Conservation (phyloP, 2,797 vertebrate species). For the Melanotaenia pygmaea region DNA sequence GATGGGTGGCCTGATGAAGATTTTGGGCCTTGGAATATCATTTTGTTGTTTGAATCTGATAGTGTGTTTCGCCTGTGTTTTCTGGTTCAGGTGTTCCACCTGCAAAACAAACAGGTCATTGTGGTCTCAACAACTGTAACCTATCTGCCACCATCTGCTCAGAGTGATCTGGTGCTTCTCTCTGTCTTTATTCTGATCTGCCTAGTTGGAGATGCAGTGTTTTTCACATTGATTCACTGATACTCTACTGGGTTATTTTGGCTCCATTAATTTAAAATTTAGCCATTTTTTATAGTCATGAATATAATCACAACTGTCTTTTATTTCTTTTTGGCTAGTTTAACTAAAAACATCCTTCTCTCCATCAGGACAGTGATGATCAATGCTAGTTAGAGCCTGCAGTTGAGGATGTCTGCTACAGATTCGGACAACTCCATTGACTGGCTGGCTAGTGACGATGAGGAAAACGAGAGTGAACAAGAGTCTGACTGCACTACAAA, state of each 20-base stretch:
- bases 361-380: slow-evolving; percentile 84
- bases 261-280: neutral
- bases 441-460: slow-evolving; percentile 85
- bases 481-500: slow-evolving; percentile 64
- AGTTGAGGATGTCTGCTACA: slow-evolving; percentile 85
- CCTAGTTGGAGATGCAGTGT: slow-evolving; percentile 1
- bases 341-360: slow-evolving; percentile 11
- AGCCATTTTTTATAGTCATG: neutral
- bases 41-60: slow-evolving; percentile 50
- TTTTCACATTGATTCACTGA: slow-evolving; percentile 22
- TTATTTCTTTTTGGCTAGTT: neutral
- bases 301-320: neutral
- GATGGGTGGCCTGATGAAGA: slow-evolving; percentile 1
- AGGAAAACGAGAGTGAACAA: slow-evolving; percentile 76
- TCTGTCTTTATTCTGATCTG: slow-evolving; percentile 34
- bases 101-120: slow-evolving; percentile 70
- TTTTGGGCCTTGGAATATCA: neutral
- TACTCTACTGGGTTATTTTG: neutral
- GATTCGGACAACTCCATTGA: slow-evolving; percentile 87
- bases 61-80: slow-evolving; percentile 48
- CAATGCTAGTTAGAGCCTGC: slow-evolving; percentile 76
- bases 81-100: slow-evolving; percentile 73
- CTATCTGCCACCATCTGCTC: slow-evolving; percentile 62
- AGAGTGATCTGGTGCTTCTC: slow-evolving; percentile 1
- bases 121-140: slow-evolving; percentile 56